A percentile compares a stretch with the other conserved stretches of the same genome.
These are phyloP conservation scores for Lonchura striata DNA, from an alignment of 2,113 vertebrate species.

Conservation along the genomic window DNA sequence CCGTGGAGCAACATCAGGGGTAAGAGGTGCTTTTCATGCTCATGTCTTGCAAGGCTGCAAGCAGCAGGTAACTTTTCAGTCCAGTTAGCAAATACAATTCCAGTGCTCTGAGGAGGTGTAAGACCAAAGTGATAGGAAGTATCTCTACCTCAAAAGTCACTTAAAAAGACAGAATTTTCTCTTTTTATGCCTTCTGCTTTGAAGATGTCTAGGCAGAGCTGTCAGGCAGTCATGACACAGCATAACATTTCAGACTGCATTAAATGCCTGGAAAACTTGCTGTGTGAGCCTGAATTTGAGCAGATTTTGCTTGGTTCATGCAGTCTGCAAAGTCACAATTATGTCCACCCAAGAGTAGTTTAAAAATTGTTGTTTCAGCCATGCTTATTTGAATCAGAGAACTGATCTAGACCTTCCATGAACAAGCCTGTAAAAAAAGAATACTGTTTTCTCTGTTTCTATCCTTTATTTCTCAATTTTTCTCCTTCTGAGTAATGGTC, in stretches of 20 bases:
- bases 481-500: neutral
- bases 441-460: neutral
- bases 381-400: neutral
- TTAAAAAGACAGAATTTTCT: neutral
- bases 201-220: neutral
- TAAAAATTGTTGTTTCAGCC: neutral
- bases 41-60: neutral
- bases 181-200: neutral
- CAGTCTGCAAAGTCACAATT: neutral
- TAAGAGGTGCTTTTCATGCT: slow-evolving; percentile 58
- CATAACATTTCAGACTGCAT: neutral
- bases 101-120: neutral
- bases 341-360: neutral
- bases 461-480: neutral
- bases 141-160: neutral
- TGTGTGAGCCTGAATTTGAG: neutral
- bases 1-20: slow-evolving; percentile 74
- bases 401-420: neutral
- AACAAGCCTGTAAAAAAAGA: neutral
- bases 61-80: neutral
- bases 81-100: neutral
- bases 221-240: neutral
- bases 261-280: neutral
- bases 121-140: neutral
- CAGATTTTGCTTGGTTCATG: neutral